Conservation (phyloP, 2,888 invertebrate species). For the Pantelozetes paolii region DNA sequence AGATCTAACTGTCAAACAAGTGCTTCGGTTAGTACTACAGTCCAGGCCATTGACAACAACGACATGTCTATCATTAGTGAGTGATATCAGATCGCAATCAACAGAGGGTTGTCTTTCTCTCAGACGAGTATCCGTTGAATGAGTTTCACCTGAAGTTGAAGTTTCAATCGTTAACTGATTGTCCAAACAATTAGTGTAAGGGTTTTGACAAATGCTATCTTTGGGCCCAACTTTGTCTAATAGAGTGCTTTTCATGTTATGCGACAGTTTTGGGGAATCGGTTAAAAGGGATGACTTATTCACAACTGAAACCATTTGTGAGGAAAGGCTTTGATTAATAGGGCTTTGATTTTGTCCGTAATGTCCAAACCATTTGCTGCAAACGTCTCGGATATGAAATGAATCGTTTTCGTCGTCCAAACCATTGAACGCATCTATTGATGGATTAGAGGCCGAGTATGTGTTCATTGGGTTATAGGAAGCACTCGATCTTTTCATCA, state of each 20-base stretch:
- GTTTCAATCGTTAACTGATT: background rate
- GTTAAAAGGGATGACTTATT: background rate
- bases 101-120: background rate
- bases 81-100: background rate
- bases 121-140: background rate
- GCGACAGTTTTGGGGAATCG: slow-evolving; percentile 38
- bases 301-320: slow-evolving; percentile 8
- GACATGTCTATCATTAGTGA: slow-evolving; percentile 22
- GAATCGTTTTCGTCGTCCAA: slow-evolving; percentile 33
- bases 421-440: background rate
- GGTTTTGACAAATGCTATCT: slow-evolving; percentile 37
- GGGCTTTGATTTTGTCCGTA: background rate
- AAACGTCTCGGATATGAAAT: slow-evolving; percentile 43
- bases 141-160: background rate
- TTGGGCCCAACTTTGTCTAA: slow-evolving; percentile 46
- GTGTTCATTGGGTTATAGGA: background rate
- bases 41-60: slow-evolving; percentile 39
- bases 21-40: slow-evolving; percentile 5
- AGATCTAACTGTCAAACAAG: slow-evolving; percentile 22
- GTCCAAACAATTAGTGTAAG: background rate
- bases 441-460: background rate
- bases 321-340: slow-evolving; percentile 2
- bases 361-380: slow-evolving; percentile 44
- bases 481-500: background rate
- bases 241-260: slow-evolving; percentile 45